Percentiles rank a stretch among this genome's conserved stretches.
Conservation (phyloP, 1,140 invertebrate species). For the Meloidogyne chitwoodi region DNA sequence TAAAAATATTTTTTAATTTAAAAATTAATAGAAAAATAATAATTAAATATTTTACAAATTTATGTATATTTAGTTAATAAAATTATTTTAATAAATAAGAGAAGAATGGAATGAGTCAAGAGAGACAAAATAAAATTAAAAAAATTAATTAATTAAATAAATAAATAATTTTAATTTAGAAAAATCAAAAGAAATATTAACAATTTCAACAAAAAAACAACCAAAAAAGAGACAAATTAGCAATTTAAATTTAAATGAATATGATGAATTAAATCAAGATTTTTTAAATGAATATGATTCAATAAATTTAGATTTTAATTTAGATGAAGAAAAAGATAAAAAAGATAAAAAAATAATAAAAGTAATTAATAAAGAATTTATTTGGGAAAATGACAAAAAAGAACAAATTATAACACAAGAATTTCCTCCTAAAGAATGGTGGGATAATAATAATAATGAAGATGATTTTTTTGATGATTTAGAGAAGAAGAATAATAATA, state of each 20-base stretch:
- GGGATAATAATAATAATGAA: conserved; percentile 6
- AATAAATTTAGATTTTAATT: conserved; percentile 14
- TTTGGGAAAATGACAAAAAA: conserved; percentile 5
- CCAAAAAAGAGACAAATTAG: neutral
- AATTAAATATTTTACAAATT: too few relatives aligned
- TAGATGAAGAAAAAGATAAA: conserved; percentile 3
- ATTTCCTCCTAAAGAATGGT: conserved; percentile 17
- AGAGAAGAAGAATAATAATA: neutral
- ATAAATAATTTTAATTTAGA: neutral
- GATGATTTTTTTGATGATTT: neutral
- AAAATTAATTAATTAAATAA: too few relatives aligned
- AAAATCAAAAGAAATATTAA: neutral
- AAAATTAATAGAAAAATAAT: too few relatives aligned
- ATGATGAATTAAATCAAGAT: conserved; percentile 18
- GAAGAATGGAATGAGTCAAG: too few relatives aligned
- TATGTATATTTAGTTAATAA: too few relatives aligned
- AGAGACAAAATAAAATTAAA: too few relatives aligned
- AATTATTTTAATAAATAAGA: too few relatives aligned
- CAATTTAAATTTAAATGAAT: neutral
- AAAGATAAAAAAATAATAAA: neutral
- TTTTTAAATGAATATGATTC: conserved; percentile 12
- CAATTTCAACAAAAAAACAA: neutral
- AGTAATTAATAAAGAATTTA: conserved; percentile 7
- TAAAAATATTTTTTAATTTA: too few relatives aligned
- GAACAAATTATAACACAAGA: neutral